Conservation (phyloP, 2,797 vertebrate genomes). For the Tamandua tetradactyla region DNA sequence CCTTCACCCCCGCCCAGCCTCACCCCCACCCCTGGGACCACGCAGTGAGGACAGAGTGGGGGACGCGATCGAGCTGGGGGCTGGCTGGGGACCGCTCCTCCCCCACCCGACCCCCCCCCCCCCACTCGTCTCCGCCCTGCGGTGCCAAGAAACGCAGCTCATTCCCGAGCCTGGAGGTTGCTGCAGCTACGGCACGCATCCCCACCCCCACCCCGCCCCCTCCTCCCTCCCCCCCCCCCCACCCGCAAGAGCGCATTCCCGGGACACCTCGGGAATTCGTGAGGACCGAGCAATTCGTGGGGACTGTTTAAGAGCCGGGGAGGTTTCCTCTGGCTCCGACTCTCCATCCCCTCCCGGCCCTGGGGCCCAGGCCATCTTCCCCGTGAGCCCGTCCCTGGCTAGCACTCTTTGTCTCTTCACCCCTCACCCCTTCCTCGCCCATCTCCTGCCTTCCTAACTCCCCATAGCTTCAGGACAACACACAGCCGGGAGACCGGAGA, state of each 20-base stretch:
- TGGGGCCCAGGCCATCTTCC: not conserved
- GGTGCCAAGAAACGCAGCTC: not conserved
- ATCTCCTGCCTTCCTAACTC: not conserved
- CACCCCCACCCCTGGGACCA: too few relatives aligned
- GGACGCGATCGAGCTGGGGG: too few relatives aligned
- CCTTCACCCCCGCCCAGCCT: too few relatives aligned
- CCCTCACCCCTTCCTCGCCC: not conserved
- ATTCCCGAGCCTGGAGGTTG: not conserved
- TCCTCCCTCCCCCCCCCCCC: not conserved
- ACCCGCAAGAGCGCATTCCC: not conserved
- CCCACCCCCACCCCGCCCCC: not conserved
- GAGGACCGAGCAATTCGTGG: not conserved
- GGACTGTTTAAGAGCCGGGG: rapidly evolving
- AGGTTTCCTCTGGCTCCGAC: not conserved
- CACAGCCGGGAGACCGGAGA: not conserved
- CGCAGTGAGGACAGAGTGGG: too few relatives aligned
- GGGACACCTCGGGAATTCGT: rapidly evolving
- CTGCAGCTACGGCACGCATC: rapidly evolving
- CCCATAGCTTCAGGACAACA: not conserved
- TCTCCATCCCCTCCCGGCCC: not conserved
- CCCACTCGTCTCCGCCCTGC: not conserved
- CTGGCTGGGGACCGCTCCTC: too few relatives aligned
- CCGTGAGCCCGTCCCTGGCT: not conserved
- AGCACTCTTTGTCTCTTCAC: not conserved
- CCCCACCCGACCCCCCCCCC: too few relatives aligned